Conservation (phyloP, 2,797 vertebrate species). For the Denticeps clupeoides region DNA sequence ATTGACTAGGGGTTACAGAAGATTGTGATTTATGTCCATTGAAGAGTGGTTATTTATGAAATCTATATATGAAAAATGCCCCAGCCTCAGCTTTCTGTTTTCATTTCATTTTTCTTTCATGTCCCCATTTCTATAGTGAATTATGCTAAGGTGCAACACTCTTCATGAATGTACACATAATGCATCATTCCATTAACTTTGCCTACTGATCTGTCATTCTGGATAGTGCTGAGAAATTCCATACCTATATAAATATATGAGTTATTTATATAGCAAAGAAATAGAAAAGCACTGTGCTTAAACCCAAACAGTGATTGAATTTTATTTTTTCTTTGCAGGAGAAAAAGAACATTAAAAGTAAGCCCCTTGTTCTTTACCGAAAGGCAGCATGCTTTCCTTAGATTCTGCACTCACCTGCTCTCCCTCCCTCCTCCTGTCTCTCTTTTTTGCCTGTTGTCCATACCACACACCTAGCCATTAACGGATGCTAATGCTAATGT, state of each 20-base stretch:
- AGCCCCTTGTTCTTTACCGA: constrained; percentile 48
- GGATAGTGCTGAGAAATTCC: no score
- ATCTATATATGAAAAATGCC: no score
- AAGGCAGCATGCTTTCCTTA: constrained; percentile 62
- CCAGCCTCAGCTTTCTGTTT: no score
- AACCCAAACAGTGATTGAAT: constrained; percentile 56
- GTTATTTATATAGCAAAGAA: constrained; percentile 20
- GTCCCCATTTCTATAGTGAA: no score
- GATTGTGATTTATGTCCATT: no score
- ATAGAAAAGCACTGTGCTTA: constrained; percentile 23
- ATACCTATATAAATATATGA: constrained; percentile 13
- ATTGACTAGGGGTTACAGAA: no score
- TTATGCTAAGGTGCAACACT: no score
- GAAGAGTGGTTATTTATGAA: no score
- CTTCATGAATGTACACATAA: no score
- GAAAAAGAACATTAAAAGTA: constrained; percentile 81
- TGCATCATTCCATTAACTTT: no score
- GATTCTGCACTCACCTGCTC: constrained; percentile 51
- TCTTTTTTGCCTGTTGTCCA: background rate
- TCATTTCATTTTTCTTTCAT: no score
- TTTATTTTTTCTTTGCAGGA: constrained; percentile 71
- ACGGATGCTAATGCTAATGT: no score
- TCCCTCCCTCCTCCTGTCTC: background rate
- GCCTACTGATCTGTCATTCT: constrained; percentile 1
- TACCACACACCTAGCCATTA: constrained; percentile 46